Percentiles rank a stretch among this genome's conserved stretches.
phyloP scores from a whole-genome alignment of 2,113 vertebrate species.

The Prietella phreatophila region DNA sequence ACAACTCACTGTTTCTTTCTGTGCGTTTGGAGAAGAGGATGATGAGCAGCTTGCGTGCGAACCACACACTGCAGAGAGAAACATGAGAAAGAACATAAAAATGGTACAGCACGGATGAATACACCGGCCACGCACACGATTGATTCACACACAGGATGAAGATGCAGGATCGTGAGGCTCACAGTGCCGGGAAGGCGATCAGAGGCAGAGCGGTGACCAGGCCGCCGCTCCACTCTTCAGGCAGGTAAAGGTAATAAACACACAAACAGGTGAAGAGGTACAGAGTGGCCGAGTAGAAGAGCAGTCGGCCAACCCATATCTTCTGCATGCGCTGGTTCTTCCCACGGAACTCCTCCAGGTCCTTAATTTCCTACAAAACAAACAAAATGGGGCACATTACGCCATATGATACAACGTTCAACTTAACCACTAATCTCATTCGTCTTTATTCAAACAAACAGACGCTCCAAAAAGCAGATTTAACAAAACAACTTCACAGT shows the following conservation, averaged over 20 bases:
- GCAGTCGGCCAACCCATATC: constrained; percentile 89
- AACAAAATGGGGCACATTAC: not conserved
- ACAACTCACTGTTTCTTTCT: constrained; percentile 91
- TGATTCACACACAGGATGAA: not conserved
- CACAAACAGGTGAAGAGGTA: constrained; percentile 83
- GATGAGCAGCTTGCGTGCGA: constrained; percentile 85
- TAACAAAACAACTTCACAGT: not conserved
- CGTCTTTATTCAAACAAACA: no score
- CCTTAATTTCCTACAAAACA: constrained; percentile 84
- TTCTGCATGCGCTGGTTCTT: constrained; percentile 95
- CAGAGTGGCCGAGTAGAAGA: constrained; percentile 87
- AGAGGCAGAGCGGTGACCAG: constrained; percentile 89
- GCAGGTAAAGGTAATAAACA: constrained; percentile 91
- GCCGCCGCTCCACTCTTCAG: constrained; percentile 83
- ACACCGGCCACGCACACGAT: not conserved
- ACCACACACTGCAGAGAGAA: constrained; percentile 81
- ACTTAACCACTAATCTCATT: not conserved
- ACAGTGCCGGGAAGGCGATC: constrained; percentile 90
- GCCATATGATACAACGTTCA: not conserved
- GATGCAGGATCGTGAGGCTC: constrained; percentile 67
- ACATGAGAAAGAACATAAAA: not conserved
- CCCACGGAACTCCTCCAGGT: constrained; percentile 89
- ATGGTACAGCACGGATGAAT: not conserved
- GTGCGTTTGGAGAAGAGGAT: constrained; percentile 94
- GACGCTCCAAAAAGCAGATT: no score